Percentiles rank a stretch among this genome's conserved stretches.
These are phyloP conservation scores for Turritopsis rubra DNA, from an alignment of 30 jellyfish, hydroid and myxozoan genomes.

Conservation along the genomic window DNA sequence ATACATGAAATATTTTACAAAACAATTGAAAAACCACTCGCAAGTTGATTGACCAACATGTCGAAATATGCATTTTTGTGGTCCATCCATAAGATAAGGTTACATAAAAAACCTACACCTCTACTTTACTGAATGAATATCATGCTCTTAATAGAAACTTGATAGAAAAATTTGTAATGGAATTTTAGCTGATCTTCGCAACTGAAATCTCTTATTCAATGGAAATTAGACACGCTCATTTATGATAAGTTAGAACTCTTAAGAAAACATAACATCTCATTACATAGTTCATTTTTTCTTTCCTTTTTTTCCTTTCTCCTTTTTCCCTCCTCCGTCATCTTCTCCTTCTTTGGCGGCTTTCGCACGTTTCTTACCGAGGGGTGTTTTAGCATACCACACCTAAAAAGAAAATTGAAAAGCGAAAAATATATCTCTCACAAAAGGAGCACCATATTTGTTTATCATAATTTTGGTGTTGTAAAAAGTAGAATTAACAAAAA, in stretches of 20 bases:
- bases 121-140: too few species aligned
- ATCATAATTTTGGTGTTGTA: too few species aligned
- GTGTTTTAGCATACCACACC: slow-evolving; percentile 96
- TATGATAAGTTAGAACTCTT: background rate
- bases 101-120: too few species aligned
- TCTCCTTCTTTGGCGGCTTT: slow-evolving; percentile 90
- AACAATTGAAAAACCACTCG: background rate
- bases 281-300: slow-evolving; percentile 28
- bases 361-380: slow-evolving; percentile 90
- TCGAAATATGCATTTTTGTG: too few species aligned
- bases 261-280: background rate
- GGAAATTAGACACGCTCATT: too few species aligned
- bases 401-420: background rate
- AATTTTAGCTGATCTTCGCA: too few species aligned
- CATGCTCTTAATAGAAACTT: too few species aligned
- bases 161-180: too few species aligned
- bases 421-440: background rate
- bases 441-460: background rate
- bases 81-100: background rate
- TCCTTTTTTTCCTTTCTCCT: slow-evolving; percentile 50
- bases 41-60: background rate
- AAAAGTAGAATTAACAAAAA: too few species aligned
- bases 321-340: slow-evolving; percentile 47
- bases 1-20: background rate
- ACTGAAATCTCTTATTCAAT: too few species aligned